Base-by-base conservation (phyloP, 2,113 vertebrate genomes). In the Urocynchramus pylzowi region DNA sequence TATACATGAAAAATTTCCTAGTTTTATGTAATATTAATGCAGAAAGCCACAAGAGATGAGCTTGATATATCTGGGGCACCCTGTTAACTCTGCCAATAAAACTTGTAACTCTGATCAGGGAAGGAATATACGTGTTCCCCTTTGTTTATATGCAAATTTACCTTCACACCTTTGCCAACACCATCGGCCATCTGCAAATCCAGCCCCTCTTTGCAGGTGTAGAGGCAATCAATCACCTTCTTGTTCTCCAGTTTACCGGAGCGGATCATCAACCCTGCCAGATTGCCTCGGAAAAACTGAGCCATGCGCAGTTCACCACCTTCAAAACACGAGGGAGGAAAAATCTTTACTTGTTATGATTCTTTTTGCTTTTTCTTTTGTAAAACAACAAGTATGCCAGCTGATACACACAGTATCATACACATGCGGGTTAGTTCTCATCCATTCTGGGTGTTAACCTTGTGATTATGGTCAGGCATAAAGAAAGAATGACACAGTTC, bases 171-270 rank as follows among this genome's bases (percentile, higher is more conserved):
- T 70, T 98, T 98, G 85, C 98, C 96, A 6, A 98, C 94, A 20
- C 98, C 99, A 22, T 99, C 99, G 0, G 99, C 95, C 75, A 98
- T 94, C 74, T 99, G 99, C 84, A 99, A 97, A 33, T 99, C 99
- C 89, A 99, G 98, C 5, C 99, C 99, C 94, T 99, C 99, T 63
- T 99, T 99, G 98, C 99, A 99, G 26, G 99, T 99, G 59, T 99
- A 99, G 20, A 99, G 98, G 86, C 99, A 99, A 96, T 99, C 99
- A 7, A 99, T 99, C 95, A 99, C 99, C 75, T 99, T 99, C 98
- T 99, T 99, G 97, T 98, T 99, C 35, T 99, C 98, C 81, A 99
- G 97, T 75, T 99, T 99, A 31, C 99, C 99, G 2, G 99, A 98
- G 65, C 99, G 99, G 69, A 99, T 98, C 90, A 99, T 99, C 37